phyloP scores from a whole-genome alignment of 1,140 invertebrate genomes.

The Drosophila jambulina region DNA sequence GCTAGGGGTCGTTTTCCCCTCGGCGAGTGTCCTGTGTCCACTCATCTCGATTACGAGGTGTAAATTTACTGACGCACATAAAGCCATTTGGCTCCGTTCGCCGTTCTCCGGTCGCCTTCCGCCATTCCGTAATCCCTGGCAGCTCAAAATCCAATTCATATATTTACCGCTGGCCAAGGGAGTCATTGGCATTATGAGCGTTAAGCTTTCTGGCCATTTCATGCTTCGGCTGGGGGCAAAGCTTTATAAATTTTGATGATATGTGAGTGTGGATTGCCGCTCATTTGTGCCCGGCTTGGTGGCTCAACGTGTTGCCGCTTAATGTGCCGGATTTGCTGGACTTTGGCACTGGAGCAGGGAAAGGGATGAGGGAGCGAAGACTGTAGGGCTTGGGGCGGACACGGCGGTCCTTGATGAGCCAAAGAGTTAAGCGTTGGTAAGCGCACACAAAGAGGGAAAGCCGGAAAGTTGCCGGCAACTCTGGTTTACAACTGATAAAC shows the following conservation, averaged over 20 bases:
- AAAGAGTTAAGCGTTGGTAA: constrained; percentile 28
- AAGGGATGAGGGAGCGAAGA: too few relatives aligned
- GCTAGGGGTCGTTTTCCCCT: constrained; percentile 42
- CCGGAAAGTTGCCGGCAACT: constrained; percentile 2
- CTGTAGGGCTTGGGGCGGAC: not conserved
- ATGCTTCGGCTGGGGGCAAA: constrained; percentile 42
- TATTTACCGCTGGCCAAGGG: constrained; percentile 73
- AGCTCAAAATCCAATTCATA: constrained; percentile 81
- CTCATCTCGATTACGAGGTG: constrained; percentile 83
- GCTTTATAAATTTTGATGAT: constrained; percentile 78
- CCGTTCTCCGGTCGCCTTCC: not conserved
- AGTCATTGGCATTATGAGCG: constrained; percentile 72
- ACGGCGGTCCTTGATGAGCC: constrained; percentile 14
- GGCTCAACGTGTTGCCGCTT: constrained; percentile 64
- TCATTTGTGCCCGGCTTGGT: constrained; percentile 57
- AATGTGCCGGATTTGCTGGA: constrained; percentile 49
- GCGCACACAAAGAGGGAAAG: constrained; percentile 10
- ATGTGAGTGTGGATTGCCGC: constrained; percentile 45
- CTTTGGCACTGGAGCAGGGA: constrained; percentile 29
- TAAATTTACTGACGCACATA: constrained; percentile 82
- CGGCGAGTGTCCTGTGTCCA: constrained; percentile 52
- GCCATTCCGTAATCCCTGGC: constrained; percentile 47
- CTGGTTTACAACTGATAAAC: constrained; percentile 11
- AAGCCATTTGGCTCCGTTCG: constrained; percentile 65
- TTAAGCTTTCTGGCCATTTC: constrained; percentile 72